Percentiles rank a stretch among this genome's conserved stretches.
These are phyloP conservation scores for Charanyca ferruginea DNA, from an alignment of 2,888 invertebrate genomes.

Conservation along the genomic window DNA sequence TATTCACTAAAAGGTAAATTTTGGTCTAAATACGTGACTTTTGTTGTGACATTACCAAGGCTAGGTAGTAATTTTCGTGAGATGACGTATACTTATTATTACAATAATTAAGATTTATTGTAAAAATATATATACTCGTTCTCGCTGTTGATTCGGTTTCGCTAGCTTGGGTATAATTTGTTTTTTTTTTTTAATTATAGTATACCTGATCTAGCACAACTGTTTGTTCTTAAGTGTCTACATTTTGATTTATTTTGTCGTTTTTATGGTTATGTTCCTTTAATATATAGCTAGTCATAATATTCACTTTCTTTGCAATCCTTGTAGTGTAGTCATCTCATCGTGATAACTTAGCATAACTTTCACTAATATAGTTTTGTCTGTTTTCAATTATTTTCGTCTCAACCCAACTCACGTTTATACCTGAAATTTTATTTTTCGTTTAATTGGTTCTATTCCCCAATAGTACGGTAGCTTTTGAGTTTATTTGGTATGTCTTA, in stretches of 20 bases:
- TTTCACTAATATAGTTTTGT: neutral
- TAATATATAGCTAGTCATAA: neutral
- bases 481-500: neutral
- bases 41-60: slow-evolving; percentile 8
- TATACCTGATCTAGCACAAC: slow-evolving; percentile 1
- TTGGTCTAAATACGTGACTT: neutral
- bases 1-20: neutral
- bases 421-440: neutral
- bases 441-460: neutral
- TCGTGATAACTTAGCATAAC: neutral
- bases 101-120: neutral
- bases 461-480: neutral
- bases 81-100: neutral
- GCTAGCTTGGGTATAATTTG: neutral
- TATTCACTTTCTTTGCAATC: too few species aligned
- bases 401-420: too few species aligned
- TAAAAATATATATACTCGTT: neutral
- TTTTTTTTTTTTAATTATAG: neutral
- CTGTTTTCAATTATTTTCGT: neutral
- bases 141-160: neutral
- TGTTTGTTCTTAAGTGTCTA: neutral
- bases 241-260: neutral
- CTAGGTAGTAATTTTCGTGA: neutral
- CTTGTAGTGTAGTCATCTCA: neutral
- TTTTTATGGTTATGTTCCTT: neutral